Evolutionary conservation across 2,113 vertebrate genomes (phyloP), one percentile per base, ranked within the genome.

Genomic region (Sapajus apella): DNA sequence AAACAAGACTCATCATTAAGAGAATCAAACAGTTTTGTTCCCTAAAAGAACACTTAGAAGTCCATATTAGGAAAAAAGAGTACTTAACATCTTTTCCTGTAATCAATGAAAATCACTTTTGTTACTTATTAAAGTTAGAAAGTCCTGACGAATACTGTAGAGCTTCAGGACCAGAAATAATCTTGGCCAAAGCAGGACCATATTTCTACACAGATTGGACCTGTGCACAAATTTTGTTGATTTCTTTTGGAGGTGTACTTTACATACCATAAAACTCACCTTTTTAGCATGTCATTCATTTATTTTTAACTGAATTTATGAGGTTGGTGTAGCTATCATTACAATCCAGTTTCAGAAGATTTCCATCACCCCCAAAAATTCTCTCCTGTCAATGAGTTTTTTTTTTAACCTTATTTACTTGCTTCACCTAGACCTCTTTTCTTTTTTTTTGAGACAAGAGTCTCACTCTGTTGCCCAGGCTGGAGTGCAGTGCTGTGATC

Each of bases 261-360:
- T 95, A 86, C 50, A 80, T 94, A 64, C 27, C 43, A 84, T 90
- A 90, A 94, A 96, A 75, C 58, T 88, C 16, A 83, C 52, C 90
- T 16, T 27, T 96, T 77, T 66, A 89, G 70, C 55, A 10, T 96
- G 37, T 10, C 7, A 80, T 37, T 93, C 23, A 66, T 0, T 94
- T 82, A 92, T 72, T 86, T 85, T 88, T 94, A 61, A 55, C 45
- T 87, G 87, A 90, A 88, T 97, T 96, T 94, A 93, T 95, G 56
- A n/a, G 80, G 75, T 76, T 96, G 27, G 23, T 95, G 5, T 96
- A 95, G 72, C n/a, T 25, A 76, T 87, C 88, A 87, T 47, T 58
- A 16, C 23, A 90, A 7, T 87, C 55, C 85, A 85, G 58, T 85
- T 96, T 97, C 92, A 87, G 92, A 96, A 94, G 30, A 90, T 90